These are phyloP conservation scores for Lottia gigantea DNA, from an alignment of 2,888 invertebrate species.

Conservation along the genomic window DNA sequence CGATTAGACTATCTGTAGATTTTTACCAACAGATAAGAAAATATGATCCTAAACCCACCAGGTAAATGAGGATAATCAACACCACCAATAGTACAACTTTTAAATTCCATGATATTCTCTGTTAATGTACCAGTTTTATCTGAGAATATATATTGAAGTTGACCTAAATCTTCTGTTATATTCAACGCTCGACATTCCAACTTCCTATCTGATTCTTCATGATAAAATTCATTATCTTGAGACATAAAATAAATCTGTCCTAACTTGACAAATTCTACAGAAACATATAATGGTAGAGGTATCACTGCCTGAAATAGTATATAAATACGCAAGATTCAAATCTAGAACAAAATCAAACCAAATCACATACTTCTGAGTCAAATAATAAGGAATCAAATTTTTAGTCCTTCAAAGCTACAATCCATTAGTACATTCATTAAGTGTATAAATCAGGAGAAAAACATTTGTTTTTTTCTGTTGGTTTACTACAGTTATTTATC, in stretches of 20 bases:
- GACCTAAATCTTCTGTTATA: constrained; percentile 97
- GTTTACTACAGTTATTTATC: no score
- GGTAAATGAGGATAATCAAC: constrained; percentile 77
- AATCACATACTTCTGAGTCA: no score
- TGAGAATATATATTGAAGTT: constrained; percentile 90
- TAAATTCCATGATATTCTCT: constrained; percentile 97
- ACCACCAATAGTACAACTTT: constrained; percentile 88
- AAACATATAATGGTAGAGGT: constrained; percentile 95
- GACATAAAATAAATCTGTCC: constrained; percentile 95
- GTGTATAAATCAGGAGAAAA: no score
- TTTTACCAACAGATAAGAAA: no score
- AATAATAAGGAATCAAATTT: no score
- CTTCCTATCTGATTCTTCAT: constrained; percentile 82
- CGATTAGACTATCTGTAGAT: no score
- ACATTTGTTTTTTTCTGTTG: no score
- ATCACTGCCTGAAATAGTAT: constrained; percentile 82
- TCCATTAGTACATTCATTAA: no score
- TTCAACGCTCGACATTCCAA: constrained; percentile 93
- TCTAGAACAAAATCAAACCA: no score
- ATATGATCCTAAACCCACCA: constrained; percentile 28
- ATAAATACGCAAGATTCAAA: background rate
- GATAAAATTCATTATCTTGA: constrained; percentile 88
- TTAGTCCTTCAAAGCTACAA: no score
- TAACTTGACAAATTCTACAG: constrained; percentile 95
- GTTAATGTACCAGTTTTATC: constrained; percentile 98